Base-by-base conservation (phyloP, 2,797 vertebrate species). In the Champsocephalus gunnari region DNA sequence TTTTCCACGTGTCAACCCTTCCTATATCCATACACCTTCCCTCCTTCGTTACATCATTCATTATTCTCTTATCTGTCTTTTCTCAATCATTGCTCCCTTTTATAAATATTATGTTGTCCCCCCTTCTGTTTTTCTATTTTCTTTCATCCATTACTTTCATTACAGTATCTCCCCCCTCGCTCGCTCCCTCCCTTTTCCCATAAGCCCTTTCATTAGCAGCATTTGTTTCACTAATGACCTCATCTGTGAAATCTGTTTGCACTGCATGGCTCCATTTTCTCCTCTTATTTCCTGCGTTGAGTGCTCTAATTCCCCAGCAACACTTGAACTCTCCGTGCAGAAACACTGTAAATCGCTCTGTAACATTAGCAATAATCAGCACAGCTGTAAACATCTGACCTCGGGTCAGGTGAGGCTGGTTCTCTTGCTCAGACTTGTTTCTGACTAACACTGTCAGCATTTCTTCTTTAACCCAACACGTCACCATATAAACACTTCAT, bases 191-290 rank as follows among this genome's bases (percentile, higher is more conserved):
- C 45, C 3, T 71, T 21, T 60, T 38, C 14, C 47, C 50, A 19
- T 68, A 21, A 63, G 32, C 24, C 38, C 2, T 13, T 72, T 83
- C 76, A 87, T 87, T 81, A 81, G 75, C 62, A 62, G 19, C 71
- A 41, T 81, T 73, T 73, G 24, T 72, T 84, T 71, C 65, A 45
- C 65, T 76, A 62, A 85, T 76, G 81, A 85, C 81, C 77, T 88
- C 80, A 77, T 87, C 79, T 76, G 38, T 80, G 44, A 79, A 75
- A 79, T 73, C 50, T 71, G 9, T 79, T 54, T 53, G 65, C 67
- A 17, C 73, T 59, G 77, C 24, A 28, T 28, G 24, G 72, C 69
- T 68, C 17, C 50, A 3, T 73, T 66, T 34, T 44, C 34, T 44
- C 45, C 56, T 21, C n/a, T 65, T 44, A 2, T 55, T 78, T 78